A percentile compares a stretch with the other conserved stretches of the same genome.
Conservation (phyloP, 1,140 invertebrate species). For the Tenebrio molitor region DNA sequence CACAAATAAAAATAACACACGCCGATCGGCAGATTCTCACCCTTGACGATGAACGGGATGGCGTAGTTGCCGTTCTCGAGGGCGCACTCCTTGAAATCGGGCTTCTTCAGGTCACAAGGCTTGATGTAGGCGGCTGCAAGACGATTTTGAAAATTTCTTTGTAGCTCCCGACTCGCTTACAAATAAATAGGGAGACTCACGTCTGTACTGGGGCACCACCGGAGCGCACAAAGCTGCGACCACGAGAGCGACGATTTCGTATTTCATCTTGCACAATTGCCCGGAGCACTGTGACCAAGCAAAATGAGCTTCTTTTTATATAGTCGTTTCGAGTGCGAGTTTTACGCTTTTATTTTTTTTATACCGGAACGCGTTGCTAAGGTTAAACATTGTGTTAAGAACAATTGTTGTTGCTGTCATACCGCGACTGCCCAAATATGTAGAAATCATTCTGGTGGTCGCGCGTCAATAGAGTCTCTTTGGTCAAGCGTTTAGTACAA, state of each 20-base stretch:
- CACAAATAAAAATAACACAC: too few relatives aligned
- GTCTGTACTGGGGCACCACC: not conserved
- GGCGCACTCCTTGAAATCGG: constrained; percentile 34
- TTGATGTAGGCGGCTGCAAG: constrained; percentile 37
- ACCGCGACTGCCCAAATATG: too few relatives aligned
- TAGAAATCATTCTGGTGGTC: too few relatives aligned
- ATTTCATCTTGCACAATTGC: not conserved
- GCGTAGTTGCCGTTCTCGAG: constrained; percentile 21
- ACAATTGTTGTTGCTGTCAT: too few relatives aligned
- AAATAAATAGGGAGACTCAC: too few relatives aligned
- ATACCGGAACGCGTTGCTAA: not conserved
- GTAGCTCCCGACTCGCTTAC: too few relatives aligned
- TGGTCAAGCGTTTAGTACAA: too few relatives aligned
- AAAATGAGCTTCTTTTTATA: constrained; percentile 31
- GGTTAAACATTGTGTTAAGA: constrained; percentile 4
- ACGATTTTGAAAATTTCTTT: not conserved
- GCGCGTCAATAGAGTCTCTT: too few relatives aligned
- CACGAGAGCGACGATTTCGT: too few relatives aligned
- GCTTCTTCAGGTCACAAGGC: not conserved
- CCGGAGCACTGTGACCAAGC: not conserved
- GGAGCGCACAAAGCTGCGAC: not conserved
- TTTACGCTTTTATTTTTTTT: constrained; percentile 7
- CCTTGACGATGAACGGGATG: constrained; percentile 30
- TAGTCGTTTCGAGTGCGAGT: not conserved
- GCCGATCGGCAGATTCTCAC: too few relatives aligned